These are phyloP conservation scores for Apostichopus leukothele DNA, from an alignment of 53 echinoderm and acorn worm species.

Conservation along the genomic window DNA sequence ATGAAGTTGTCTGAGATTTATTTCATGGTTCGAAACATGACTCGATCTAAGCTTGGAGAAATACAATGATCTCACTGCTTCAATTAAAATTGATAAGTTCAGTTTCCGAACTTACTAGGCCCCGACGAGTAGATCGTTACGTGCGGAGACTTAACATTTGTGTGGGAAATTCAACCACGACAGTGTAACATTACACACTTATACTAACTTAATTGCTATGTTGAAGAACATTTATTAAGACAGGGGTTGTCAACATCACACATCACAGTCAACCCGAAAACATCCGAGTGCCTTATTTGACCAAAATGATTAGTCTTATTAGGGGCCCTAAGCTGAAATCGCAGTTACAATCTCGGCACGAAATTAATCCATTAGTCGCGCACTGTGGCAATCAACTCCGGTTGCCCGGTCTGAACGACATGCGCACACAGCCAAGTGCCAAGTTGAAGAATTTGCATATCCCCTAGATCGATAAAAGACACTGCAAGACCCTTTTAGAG, in stretches of 20 bases:
- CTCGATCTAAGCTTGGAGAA: too few relatives aligned
- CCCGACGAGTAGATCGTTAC: too few relatives aligned
- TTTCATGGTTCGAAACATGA: too few relatives aligned
- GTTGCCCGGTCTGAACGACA: conserved; percentile 34
- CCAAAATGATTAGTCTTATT: neutral
- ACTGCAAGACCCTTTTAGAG: conserved; percentile 42
- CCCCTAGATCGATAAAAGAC: conserved; percentile 45
- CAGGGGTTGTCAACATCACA: neutral
- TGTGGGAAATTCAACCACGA: too few relatives aligned
- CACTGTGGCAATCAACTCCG: conserved; percentile 44
- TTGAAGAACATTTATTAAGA: neutral
- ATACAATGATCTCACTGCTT: too few relatives aligned
- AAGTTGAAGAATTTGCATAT: conserved; percentile 49
- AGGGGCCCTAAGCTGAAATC: conserved; percentile 26
- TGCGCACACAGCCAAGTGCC: conserved; percentile 42
- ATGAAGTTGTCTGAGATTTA: too few relatives aligned
- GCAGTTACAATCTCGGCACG: conserved; percentile 15
- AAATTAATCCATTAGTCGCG: conserved; percentile 32
- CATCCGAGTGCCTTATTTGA: neutral
- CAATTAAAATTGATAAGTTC: too few relatives aligned
- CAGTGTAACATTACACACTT: neutral
- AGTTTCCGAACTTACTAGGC: too few relatives aligned
- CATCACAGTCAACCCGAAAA: neutral
- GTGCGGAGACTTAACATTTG: too few relatives aligned
- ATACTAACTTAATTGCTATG: neutral